Percentiles rank a stretch among this genome's conserved stretches.
These are phyloP conservation scores for Drosophila suboccidentalis DNA, from an alignment of 2,888 invertebrate species.

Conservation along the genomic window DNA sequence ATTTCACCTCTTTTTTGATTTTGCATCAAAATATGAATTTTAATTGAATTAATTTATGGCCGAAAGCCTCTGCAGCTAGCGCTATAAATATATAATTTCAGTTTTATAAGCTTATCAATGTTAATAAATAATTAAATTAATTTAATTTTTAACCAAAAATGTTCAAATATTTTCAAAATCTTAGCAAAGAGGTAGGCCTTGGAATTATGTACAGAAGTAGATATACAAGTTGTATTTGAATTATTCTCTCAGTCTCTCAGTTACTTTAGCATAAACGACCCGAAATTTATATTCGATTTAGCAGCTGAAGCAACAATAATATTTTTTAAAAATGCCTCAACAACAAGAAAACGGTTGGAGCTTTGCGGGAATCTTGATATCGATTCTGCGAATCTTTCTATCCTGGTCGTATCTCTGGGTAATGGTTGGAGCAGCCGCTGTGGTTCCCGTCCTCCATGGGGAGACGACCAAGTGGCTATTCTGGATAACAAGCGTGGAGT, in stretches of 20 bases:
- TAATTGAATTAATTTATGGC: too few relatives aligned
- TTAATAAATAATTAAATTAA: too few relatives aligned
- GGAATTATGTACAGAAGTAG: background rate
- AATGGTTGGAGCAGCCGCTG: slow-evolving; percentile 16
- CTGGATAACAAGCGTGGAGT: background rate
- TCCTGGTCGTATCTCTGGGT: slow-evolving; percentile 22
- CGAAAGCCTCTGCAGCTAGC: too few relatives aligned
- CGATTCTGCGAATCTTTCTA: background rate
- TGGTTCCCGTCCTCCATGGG: slow-evolving; percentile 10
- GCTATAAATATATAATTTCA: too few relatives aligned
- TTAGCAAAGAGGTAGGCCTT: background rate
- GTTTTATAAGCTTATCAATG: too few relatives aligned
- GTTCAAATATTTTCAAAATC: too few relatives aligned
- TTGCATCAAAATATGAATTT: too few relatives aligned
- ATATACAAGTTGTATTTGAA: background rate
- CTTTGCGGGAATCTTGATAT: background rate
- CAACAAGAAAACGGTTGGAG: background rate
- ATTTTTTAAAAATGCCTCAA: slow-evolving; percentile 16
- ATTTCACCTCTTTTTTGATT: too few relatives aligned
- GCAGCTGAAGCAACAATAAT: background rate
- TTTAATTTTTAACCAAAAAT: too few relatives aligned
- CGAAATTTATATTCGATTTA: background rate
- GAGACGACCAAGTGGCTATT: background rate
- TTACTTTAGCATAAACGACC: too few relatives aligned
- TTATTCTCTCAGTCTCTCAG: background rate